These are phyloP conservation scores for Amiota minor DNA, from an alignment of 2,888 invertebrate species.

Conservation along the genomic window DNA sequence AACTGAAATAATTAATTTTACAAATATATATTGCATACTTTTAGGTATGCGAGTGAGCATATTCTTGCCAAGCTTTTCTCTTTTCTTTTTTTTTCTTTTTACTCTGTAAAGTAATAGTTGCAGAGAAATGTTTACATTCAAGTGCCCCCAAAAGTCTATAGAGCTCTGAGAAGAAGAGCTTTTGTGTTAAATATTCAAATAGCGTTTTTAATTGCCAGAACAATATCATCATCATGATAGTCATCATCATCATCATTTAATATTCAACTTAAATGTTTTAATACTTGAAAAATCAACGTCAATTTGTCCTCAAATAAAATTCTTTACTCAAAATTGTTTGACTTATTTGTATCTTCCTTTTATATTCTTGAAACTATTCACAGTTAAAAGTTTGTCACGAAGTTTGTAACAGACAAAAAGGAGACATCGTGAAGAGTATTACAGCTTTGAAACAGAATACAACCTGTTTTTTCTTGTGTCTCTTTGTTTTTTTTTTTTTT, in stretches of 20 bases:
- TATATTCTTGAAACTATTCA: too few species aligned
- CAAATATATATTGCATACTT: neutral
- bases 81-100: neutral
- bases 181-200: slow-evolving; percentile 23
- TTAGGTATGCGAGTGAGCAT: neutral
- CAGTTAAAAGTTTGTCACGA: too few species aligned
- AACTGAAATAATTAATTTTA: neutral
- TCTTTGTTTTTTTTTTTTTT: too few species aligned
- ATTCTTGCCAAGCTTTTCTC: neutral
- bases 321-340: too few species aligned
- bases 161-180: neutral
- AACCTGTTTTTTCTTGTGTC: too few species aligned
- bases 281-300: slow-evolving; percentile 1
- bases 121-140: neutral
- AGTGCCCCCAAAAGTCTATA: slow-evolving; percentile 9
- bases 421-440: too few species aligned
- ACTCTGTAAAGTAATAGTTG: neutral
- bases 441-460: too few species aligned
- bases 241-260: neutral
- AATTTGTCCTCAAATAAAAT: slow-evolving; percentile 1
- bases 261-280: slow-evolving; percentile 2
- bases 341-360: too few species aligned
- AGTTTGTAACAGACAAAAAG: too few species aligned
- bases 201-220: slow-evolving; percentile 11
- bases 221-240: neutral